Evolutionary conservation across 2,113 vertebrate species (phyloP), one percentile per base, ranked within the genome.

Genomic region (Gymnarchus niloticus): DNA sequence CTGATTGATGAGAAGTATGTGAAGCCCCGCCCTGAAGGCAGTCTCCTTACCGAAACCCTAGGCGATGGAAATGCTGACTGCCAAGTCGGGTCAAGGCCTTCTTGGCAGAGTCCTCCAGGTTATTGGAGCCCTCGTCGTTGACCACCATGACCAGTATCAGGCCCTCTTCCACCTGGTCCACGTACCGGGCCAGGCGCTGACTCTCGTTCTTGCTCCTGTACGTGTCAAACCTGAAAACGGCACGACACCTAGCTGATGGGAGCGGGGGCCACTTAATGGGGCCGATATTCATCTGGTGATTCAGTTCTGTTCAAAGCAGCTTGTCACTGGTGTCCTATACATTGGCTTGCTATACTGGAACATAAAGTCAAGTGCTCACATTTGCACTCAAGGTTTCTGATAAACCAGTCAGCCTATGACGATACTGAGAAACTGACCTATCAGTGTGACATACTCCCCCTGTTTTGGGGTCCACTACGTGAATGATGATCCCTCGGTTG

Each of bases 101-200:
- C 92, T 95, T 95, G 92, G 97, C 97, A 0, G 88, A 90, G 85
- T 98, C 97, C 41, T 99, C 98, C 91, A 99, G 87, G 92, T 96
- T 96, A 88, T 95, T 96, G 33, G 98, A 99, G 56, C 97, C 98
- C 89, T 99, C 98, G 12, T 99, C 98, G 0, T 99, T 99, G 89
- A 99, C 97, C 78, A 97, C 94, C 10, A 99, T 93, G 0, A 95
- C 94, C 84, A 99, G 89, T 85, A 99, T 96, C 89, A 95, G 93
- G 61, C 97, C 97, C 0, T 90, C 85, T 0, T 92, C 92, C 84
- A 97, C 93, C 0, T 86, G 83, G 0, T 94, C 94, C 90, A 99
- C 87, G 28, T 96, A 97, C 87, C 95, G 93, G 25, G 93, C 94
- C 82, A 99, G 95, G 0, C 98, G 96, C 1, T 92, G 85, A 10